Base-by-base conservation (phyloP, 2,888 invertebrate species). In the Aquatica leii region DNA sequence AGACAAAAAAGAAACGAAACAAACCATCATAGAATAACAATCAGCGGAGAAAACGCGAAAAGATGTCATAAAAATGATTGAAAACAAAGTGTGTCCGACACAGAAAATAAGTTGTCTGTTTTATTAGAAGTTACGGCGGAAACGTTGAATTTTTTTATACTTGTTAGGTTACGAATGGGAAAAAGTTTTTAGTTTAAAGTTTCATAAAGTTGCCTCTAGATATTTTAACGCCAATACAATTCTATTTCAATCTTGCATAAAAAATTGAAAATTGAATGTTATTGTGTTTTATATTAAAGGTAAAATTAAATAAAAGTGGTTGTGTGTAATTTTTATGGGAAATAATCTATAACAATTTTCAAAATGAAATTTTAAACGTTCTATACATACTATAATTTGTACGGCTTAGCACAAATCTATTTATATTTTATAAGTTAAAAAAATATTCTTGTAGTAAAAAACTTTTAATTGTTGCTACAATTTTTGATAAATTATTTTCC, bases 11-110 rank as follows among this genome's bases (percentile, higher is more conserved):
- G 71, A 73, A 70, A 70, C 72, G 74, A 72, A 73, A 70, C 74
- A 71, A 71, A 74, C 75, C 71, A 68, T 68, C 72, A 65, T 72
- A 67, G 77, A 76, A 77, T 77, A 77, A 77, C 75, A 77, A 77
- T 76, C 70, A 71, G 72, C 67, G 63, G 66, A 59, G 71, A 71
- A 73, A 76, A 76, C 72, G 74, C 71, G 70, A 61, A 61, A 71
- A 71, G 73, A 72, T 72, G 74, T 73, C 70, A 73, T 74, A 76
- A 74, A 74, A 75, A 75, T 77, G 77, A 77, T 73, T 74, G 71
- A 74, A 76, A 76, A 69, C 71, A 73, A 71, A 72, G 71, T 72
- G 73, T 74, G 73, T 72, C 70, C 71, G 73, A 70, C 71, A 64
- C 59, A 60, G 59, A 64, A 64, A 64, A 64, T 64, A 64, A 64